A percentile compares a stretch with the other conserved stretches of the same genome.
Evolutionary conservation across 2,888 invertebrate species (phyloP).

Genomic region (Cephus pulcher): DNA sequence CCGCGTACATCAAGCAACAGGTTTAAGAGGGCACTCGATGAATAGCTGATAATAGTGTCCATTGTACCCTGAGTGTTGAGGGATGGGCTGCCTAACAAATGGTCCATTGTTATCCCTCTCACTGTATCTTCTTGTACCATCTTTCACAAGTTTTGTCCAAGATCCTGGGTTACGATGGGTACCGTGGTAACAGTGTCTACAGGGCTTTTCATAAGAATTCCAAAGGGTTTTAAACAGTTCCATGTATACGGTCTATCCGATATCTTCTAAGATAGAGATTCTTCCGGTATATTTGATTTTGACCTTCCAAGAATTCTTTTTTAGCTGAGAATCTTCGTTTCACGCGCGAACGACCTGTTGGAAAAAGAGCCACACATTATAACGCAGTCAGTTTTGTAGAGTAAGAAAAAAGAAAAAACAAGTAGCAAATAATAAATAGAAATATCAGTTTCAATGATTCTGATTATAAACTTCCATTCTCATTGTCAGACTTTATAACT

Average conservation of each 20-base stretch:
- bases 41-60: constrained; percentile 58
- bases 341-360: not conserved
- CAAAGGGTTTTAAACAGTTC: constrained; percentile 25
- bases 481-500: not conserved
- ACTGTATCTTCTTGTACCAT: constrained; percentile 23
- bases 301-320: not conserved
- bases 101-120: constrained; percentile 55
- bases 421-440: not conserved
- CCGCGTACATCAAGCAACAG: constrained; percentile 32
- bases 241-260: not conserved
- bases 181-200: constrained; percentile 34
- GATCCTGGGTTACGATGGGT: not conserved
- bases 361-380: not conserved
- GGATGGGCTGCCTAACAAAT: constrained; percentile 53
- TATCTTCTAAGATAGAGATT: not conserved
- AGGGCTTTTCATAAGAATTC: constrained; percentile 45
- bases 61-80: constrained; percentile 48
- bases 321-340: not conserved
- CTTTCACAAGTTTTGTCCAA: constrained; percentile 15
- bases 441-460: not conserved
- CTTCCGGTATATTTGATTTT: not conserved
- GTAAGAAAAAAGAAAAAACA: not conserved
- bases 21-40: constrained; percentile 45
- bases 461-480: not conserved
- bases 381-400: not conserved